Evolutionary conservation across 2,888 invertebrate genomes (phyloP), one percentile per base, ranked within the genome.

Genomic region (Luperina testacea): DNA sequence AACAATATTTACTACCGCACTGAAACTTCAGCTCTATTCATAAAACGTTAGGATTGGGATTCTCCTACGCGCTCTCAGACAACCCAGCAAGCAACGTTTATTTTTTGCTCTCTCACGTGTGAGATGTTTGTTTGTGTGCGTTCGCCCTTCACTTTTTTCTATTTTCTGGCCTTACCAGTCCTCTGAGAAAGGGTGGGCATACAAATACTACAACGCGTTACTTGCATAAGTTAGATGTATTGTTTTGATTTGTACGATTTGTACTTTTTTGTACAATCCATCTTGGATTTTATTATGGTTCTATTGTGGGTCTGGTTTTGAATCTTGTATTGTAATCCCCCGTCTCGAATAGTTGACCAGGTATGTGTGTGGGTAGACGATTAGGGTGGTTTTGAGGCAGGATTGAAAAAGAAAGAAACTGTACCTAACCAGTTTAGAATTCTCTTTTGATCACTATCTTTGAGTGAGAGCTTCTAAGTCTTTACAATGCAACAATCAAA

Each of bases 81-180:
- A 83, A 81, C 88, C 89, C 87, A 86, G 85, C 87, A 81, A 75
- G 32, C 32, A n/a, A n/a, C n/a, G 88, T 91, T 92, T 91, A 91
- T 92, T 92, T 92, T 92, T 91, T 92, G 89, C 88, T 85, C 81
- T 85, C 89, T 90, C 91, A 92, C 90, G 91, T 92, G 90, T 91
- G 90, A 82, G 87, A 78, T 81, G 73, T 82, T 75, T 82, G 77
- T 72, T 68, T 87, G 85, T 83, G 85, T 87, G 88, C 85, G 89
- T 87, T 86, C 84, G 87, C 87, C 88, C 87, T 90, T 89, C 88
- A 83, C 87, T 90, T 91, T 91, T 87, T 88, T 89, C 82, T 87
- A 82, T 87, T 87, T 91, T 90, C 88, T 91, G 85, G 89, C 88
- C 89, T 82, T 85, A 87, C 90, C 87, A 90, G 90, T 91, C 87